Base-by-base conservation (phyloP, 2,797 vertebrate genomes). In the Coluber constrictor region DNA sequence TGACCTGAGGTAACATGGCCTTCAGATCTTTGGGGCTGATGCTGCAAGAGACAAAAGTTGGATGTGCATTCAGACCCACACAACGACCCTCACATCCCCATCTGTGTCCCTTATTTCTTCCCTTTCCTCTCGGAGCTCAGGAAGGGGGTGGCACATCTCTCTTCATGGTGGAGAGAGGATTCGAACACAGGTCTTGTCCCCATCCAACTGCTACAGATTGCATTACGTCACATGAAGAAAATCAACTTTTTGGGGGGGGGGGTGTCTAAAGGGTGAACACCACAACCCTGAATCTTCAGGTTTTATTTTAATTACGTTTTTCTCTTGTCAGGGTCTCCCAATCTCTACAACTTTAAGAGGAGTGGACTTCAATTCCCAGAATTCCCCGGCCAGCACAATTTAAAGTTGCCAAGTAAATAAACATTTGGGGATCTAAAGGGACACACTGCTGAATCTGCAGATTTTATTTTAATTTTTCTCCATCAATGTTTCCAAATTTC, bases 21-120 rank as follows among this genome's bases (percentile, higher is more conserved):
- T 98, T 98, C 93, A 98, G 94, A 90, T 98, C 98, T 95, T 98
- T 98, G 94, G 97, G 94, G 0, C 97, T 97, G 94, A 98, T 96
- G 92, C 98, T 98, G 94, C 0, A 3, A 29, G 0, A 54, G 18
- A 63, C 3, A 0, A 0, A 97, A 90, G 55, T 27, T 3, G 8
- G 20, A 4, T n/a, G 25, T 20, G 55, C 1, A 0, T 47, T 83
- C 74, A 83, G 37, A 11, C 20, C 4, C 20, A 5, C 20, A 47
- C 74, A 47, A 47, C 1, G 20, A 83, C 20, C 4, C 9, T 47
- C 37, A 25, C 20, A 4, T 18, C 8, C 18, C 1, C 74, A 23
- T 9, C 74, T 4, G 37, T 5, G 32, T 83, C 9, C 0, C 70
- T 8, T 43, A 47, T 10, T 47, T 43, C 70, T 37, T 18, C n/a